phyloP scores from a whole-genome alignment of 2,888 invertebrate genomes.

The Microctonus brassicae region DNA sequence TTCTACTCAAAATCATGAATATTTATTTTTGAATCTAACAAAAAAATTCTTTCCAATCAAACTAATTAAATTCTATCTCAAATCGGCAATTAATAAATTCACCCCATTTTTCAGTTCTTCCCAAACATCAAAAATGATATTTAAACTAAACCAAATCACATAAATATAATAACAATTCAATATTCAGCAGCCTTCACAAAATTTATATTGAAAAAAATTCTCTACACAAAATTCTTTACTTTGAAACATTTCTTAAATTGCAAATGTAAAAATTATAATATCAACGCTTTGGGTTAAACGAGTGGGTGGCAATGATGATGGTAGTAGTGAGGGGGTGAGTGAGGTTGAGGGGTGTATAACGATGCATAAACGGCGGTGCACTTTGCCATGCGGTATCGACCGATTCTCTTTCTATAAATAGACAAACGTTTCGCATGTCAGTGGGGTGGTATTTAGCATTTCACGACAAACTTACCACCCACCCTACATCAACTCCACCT shows the following conservation, averaged over 20 bases:
- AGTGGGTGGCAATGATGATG: background rate
- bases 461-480: constrained; percentile 51
- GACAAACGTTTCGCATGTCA: constrained; percentile 37
- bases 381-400: constrained; percentile 53
- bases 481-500: constrained; percentile 7
- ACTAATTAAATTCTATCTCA: too few relatives aligned
- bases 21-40: too few relatives aligned
- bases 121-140: too few relatives aligned
- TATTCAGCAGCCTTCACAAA: too few relatives aligned
- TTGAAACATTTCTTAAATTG: constrained; percentile 4
- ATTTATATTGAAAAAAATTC: too few relatives aligned
- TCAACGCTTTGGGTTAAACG: background rate
- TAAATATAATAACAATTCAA: too few relatives aligned
- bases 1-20: too few relatives aligned
- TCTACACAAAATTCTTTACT: background rate
- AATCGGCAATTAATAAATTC: too few relatives aligned
- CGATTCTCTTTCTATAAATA: constrained; percentile 58
- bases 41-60: too few relatives aligned
- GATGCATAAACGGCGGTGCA: constrained; percentile 46
- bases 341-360: background rate
- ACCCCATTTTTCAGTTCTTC: too few relatives aligned
- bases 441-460: constrained; percentile 56
- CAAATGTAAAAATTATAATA: constrained; percentile 7
- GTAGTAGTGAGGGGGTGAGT: background rate
- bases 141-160: too few relatives aligned